Percentiles rank a stretch among this genome's conserved stretches.
Evolutionary conservation across 1,140 invertebrate species (phyloP).

Genomic region (Leptinotarsa undecemlineata): DNA sequence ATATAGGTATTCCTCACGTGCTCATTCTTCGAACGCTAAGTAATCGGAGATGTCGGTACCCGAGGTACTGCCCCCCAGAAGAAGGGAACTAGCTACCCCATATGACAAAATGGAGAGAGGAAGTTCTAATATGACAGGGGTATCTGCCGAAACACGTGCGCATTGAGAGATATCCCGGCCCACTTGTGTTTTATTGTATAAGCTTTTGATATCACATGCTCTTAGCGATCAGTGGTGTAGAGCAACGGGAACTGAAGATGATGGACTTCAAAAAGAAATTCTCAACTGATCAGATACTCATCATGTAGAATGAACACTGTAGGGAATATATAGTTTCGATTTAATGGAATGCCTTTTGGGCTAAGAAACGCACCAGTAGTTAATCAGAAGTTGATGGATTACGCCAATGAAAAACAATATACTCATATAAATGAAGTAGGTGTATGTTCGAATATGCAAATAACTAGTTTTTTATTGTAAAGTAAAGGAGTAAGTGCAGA

Average conservation of each 20-base stretch:
- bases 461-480: too few species aligned
- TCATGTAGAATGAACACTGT: too few species aligned
- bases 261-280: too few species aligned
- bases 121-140: conserved; percentile 41
- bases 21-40: conserved; percentile 30
- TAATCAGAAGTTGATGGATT: too few species aligned
- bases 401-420: too few species aligned
- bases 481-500: too few species aligned
- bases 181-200: conserved; percentile 39
- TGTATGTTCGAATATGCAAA: too few species aligned
- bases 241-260: background rate
- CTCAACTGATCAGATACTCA: too few species aligned
- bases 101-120: conserved; percentile 37
- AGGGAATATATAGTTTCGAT: too few species aligned
- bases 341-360: too few species aligned
- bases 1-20: conserved; percentile 29
- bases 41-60: conserved; percentile 31
- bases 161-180: conserved; percentile 31
- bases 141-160: conserved; percentile 41
- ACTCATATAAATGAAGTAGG: too few species aligned
- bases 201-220: conserved; percentile 22
- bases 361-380: too few species aligned
- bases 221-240: conserved; percentile 9
- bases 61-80: background rate
- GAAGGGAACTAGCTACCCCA: conserved; percentile 25